A percentile compares a stretch with the other conserved stretches of the same genome.
Conservation (phyloP, 2,888 invertebrate genomes). For the Chalcosyrphus nemorum region DNA sequence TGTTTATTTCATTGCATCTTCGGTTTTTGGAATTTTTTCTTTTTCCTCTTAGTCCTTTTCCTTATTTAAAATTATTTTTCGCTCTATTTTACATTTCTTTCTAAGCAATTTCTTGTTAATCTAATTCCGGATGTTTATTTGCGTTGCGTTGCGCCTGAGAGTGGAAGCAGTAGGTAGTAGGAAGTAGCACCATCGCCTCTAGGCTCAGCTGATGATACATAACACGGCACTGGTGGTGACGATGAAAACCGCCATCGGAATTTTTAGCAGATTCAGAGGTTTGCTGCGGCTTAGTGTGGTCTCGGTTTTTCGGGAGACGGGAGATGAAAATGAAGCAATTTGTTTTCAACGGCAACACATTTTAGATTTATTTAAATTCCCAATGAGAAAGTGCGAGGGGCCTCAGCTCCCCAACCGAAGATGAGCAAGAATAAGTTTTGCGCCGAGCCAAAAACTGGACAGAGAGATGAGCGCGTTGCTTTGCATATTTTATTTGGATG, state of each 20-base stretch:
- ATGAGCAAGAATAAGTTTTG: slow-evolving; percentile 11
- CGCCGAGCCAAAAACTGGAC: background rate
- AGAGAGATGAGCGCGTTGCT: slow-evolving; percentile 42
- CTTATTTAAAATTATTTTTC: slow-evolving; percentile 57
- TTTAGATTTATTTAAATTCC: slow-evolving; percentile 63
- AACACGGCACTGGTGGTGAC: background rate
- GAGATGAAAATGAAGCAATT: slow-evolving; percentile 36
- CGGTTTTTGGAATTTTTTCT: background rate
- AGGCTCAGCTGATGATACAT: slow-evolving; percentile 36
- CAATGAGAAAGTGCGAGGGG: slow-evolving; percentile 17
- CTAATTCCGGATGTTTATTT: slow-evolving; percentile 66
- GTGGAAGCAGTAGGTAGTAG: background rate
- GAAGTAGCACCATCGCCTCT: slow-evolving; percentile 27
- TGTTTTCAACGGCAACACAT: slow-evolving; percentile 63
- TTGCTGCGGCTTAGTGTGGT: slow-evolving; percentile 38
- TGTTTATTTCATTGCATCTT: slow-evolving; percentile 56
- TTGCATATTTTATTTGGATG: slow-evolving; percentile 63
- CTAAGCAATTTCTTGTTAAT: slow-evolving; percentile 65
- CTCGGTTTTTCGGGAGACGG: too few species aligned
- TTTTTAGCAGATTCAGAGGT: slow-evolving; percentile 43
- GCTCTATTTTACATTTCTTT: slow-evolving; percentile 54
- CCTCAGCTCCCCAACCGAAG: background rate
- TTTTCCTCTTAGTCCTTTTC: background rate
- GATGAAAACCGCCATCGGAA: slow-evolving; percentile 42
- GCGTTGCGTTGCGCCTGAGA: slow-evolving; percentile 21